A percentile compares a stretch with the other conserved stretches of the same genome.
phyloP scores from a whole-genome alignment of 2,113 vertebrate genomes.

The Opisthocomus hoazin region DNA sequence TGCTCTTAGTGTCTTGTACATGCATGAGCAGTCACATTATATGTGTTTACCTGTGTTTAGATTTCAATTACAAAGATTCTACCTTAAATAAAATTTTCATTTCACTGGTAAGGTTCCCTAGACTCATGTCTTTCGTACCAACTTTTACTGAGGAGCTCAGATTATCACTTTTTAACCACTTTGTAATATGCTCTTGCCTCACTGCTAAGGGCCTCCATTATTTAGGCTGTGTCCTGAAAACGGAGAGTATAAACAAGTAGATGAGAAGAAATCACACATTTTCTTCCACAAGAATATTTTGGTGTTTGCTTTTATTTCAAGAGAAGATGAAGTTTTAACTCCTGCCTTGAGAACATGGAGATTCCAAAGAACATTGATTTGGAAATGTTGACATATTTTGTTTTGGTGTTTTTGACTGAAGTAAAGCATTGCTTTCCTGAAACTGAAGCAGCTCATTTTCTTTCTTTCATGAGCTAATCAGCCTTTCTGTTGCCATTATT shows the following conservation, averaged over 20 bases:
- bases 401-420: background rate
- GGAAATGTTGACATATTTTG: background rate
- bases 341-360: background rate
- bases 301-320: background rate
- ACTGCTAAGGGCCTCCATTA: background rate
- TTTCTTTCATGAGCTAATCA: background rate
- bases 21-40: background rate
- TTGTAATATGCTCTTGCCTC: background rate
- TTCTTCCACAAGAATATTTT: background rate
- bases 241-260: background rate
- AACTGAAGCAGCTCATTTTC: background rate
- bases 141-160: background rate
- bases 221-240: background rate
- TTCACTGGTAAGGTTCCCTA: background rate
- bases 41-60: background rate
- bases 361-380: background rate
- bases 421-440: background rate
- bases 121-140: background rate
- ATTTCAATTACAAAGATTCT: background rate
- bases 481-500: background rate
- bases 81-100: background rate
- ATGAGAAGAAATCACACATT: background rate
- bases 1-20: background rate
- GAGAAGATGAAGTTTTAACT: background rate
- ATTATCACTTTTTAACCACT: background rate